Percentiles rank a stretch among this genome's conserved stretches.
Evolutionary conservation across 2,113 vertebrate species (phyloP).

Genomic region (Lasiurus cinereus): DNA sequence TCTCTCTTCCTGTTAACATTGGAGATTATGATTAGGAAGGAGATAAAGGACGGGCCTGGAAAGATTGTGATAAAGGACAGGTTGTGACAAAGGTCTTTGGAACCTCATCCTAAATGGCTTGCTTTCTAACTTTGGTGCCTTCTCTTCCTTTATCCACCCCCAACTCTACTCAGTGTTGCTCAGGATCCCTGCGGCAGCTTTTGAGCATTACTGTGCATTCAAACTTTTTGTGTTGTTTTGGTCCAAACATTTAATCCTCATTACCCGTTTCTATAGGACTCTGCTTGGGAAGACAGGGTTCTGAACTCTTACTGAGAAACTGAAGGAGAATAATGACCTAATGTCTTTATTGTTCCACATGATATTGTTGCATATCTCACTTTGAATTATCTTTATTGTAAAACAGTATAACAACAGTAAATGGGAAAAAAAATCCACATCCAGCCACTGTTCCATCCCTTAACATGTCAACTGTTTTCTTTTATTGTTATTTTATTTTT

Average conservation of each 20-base stretch:
- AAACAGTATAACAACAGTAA: not conserved
- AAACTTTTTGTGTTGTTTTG: not conserved
- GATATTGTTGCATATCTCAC: not conserved
- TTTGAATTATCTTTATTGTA: constrained; percentile 37
- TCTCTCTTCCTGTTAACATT: not conserved
- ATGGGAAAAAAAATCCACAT: not conserved
- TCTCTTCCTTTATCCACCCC: not conserved
- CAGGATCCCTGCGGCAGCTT: not conserved
- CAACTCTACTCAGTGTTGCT: not conserved
- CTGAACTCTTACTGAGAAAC: not conserved
- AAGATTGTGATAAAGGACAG: not conserved
- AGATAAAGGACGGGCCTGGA: not conserved
- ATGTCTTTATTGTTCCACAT: not conserved
- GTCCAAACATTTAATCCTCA: not conserved
- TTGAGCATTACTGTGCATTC: not conserved
- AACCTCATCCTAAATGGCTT: not conserved
- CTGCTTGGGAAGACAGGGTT: not conserved
- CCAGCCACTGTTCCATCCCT: not conserved
- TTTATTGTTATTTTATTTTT: too few relatives aligned
- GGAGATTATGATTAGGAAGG: not conserved
- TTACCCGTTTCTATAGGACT: not conserved
- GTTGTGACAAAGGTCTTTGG: not conserved
- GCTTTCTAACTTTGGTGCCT: not conserved
- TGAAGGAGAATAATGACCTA: not conserved
- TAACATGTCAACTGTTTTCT: not conserved